Conservation (phyloP, 2,888 invertebrate species). For the Oxycera nigricornis region DNA sequence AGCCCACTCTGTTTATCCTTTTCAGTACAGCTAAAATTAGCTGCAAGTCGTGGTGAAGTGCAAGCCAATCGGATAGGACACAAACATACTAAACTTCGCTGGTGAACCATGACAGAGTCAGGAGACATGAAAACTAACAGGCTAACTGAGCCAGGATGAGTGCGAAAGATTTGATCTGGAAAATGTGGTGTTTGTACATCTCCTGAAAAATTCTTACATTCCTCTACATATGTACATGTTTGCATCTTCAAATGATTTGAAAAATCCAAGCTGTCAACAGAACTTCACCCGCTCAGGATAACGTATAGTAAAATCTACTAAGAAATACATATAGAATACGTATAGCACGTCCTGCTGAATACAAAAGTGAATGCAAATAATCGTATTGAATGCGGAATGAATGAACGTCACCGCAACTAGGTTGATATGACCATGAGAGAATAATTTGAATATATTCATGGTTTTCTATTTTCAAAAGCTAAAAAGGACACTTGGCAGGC, state of each 20-base stretch:
- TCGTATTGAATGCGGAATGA: background rate
- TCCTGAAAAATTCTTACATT: background rate
- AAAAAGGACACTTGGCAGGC: background rate
- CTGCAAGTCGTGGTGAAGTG: too few species aligned
- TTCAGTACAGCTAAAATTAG: too few species aligned
- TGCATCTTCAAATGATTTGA: background rate
- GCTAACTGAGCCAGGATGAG: too few species aligned
- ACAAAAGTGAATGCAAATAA: background rate
- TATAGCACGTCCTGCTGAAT: background rate
- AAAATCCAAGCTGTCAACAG: background rate
- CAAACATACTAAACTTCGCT: too few species aligned
- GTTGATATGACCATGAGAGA: slow-evolving; percentile 2
- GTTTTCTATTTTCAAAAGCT: background rate
- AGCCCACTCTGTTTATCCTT: too few species aligned
- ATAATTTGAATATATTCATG: slow-evolving; percentile 6
- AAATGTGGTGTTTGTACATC: background rate
- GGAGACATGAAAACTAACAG: too few species aligned
- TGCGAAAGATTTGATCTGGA: background rate
- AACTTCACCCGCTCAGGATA: background rate
- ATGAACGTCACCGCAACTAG: background rate
- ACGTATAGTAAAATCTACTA: too few species aligned
- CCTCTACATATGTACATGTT: background rate
- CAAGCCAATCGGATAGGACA: too few species aligned
- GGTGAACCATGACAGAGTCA: too few species aligned
- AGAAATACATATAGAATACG: background rate